These are phyloP conservation scores for Rhinoraja longicauda DNA, from an alignment of 2,797 vertebrate genomes.

Conservation along the genomic window DNA sequence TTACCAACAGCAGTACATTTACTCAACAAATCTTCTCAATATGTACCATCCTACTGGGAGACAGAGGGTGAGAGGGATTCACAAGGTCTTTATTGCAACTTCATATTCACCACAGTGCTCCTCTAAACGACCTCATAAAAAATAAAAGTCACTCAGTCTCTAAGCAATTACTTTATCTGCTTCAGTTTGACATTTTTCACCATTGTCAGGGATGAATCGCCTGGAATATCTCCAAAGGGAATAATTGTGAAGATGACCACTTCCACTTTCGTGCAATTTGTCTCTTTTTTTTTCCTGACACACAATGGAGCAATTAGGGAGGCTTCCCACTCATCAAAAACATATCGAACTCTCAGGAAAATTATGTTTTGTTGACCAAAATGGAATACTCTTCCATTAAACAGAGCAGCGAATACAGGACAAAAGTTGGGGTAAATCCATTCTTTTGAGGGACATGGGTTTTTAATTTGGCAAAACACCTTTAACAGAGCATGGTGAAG, in stretches of 20 bases:
- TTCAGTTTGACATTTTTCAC: not conserved
- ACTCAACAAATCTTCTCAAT: conserved; percentile 12
- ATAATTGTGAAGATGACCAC: conserved; percentile 28
- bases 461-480: not conserved
- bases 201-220: not conserved
- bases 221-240: not conserved
- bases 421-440: not conserved
- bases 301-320: not conserved
- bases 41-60: not conserved
- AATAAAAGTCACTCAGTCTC: conserved; percentile 2
- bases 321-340: not conserved
- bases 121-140: not conserved
- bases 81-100: not conserved
- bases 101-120: not conserved
- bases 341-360: not conserved
- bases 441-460: too few species aligned
- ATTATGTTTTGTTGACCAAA: not conserved
- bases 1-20: not conserved
- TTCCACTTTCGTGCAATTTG: not conserved
- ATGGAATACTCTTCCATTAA: not conserved
- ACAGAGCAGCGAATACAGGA: not conserved
- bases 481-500: not conserved
- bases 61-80: not conserved
- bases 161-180: not conserved
- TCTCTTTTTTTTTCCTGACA: not conserved